Conservation (phyloP, 2,113 vertebrate genomes). For the Pomatostomus ruficeps region DNA sequence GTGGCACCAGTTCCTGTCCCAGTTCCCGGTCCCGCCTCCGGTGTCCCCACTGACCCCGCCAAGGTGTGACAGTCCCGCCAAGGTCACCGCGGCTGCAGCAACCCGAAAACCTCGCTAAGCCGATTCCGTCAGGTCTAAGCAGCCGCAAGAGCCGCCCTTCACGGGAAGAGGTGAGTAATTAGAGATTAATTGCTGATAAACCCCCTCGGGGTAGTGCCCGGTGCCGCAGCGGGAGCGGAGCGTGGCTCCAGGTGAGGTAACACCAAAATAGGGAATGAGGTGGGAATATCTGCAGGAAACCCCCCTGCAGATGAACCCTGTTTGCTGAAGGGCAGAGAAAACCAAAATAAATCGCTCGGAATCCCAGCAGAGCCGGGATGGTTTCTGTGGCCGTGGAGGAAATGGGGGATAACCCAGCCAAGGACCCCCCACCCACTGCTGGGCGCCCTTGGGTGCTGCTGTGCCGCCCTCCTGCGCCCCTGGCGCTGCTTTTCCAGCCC, state of each 20-base stretch:
- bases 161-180: background rate
- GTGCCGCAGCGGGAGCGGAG: background rate
- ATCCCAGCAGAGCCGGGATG: rapidly evolving
- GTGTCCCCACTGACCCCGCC: background rate
- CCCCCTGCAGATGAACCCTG: background rate
- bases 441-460: background rate
- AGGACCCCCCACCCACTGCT: background rate
- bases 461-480: background rate
- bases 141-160: background rate
- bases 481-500: rapidly evolving
- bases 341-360: rapidly evolving
- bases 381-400: background rate
- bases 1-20: background rate
- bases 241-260: rapidly evolving
- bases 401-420: background rate
- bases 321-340: background rate
- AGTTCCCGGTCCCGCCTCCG: no score
- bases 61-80: background rate
- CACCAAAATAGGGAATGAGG: rapidly evolving
- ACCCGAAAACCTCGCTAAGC: background rate
- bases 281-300: background rate
- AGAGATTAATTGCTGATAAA: background rate
- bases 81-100: background rate
- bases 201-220: rapidly evolving
- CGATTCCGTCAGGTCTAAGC: background rate